Base-by-base conservation (phyloP, 2,888 invertebrate genomes). In the Amblyjoppa fuscipennis region DNA sequence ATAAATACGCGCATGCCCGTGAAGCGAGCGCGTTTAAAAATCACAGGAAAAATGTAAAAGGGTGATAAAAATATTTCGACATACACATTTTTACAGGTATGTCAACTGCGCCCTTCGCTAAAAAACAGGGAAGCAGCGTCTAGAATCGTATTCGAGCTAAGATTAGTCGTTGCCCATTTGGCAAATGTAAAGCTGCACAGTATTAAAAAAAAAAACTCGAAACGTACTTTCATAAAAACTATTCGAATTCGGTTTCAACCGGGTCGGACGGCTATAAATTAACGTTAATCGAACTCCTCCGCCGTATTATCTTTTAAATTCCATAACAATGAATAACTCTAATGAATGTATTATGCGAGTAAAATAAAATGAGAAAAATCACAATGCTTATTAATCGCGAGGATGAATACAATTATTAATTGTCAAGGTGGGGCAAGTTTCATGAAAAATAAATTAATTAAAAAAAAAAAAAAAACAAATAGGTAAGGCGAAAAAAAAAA, bases 181-280 rank as follows among this genome's bases (percentile, higher is more conserved):
- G 41, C 34, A 64, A 59, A 83, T 41, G 71, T 51, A 64, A 79
- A 70, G 74, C 49, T 74, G 78, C 34, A 49, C 31, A 79, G 75
- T 74, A 64, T 79, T 59, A 74, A 28, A 28, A 81, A 81, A 75
- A 73, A 84, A 80, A 75, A 49, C 76, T 80, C 70, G 49, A 61
- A 76, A 68, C 76, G 7, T 66, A 66, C 79, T 64, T 76, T 64
- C 56, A 49, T 59, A 75, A 78, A 78, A 59, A 66, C 41, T 73
- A 77, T 69, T 64, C 73, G 70, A 84, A 74, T 73, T 66, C 74
- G 34, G 69, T 81, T 61, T 74, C 41, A 64, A 69, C 69, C 69
- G 41, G 28, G 49, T 68, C 76, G 51, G 71, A 69, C 74, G 53
- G 73, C 76, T 49, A 73, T 75, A 68, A 66, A 38, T 73, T 28